Evolutionary conservation across 2,113 vertebrate species (phyloP).

Genomic region (Tauraco erythrolophus): DNA sequence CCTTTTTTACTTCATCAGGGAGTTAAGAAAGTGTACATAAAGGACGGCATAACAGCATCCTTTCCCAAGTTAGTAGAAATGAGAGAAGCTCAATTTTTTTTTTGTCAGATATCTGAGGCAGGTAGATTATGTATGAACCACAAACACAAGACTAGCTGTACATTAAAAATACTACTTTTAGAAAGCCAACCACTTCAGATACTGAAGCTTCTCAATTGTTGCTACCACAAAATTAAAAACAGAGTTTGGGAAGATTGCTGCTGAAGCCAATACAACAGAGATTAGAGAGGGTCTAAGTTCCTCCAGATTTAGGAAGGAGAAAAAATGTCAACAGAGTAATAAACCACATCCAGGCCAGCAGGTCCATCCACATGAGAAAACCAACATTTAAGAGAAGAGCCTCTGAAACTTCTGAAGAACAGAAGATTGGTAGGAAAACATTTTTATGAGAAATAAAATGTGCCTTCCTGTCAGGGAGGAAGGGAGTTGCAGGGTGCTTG

Average conservation of each 20-base stretch:
- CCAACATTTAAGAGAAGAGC: constrained; percentile 67
- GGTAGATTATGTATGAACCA: constrained; percentile 54
- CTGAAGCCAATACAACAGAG: constrained; percentile 66
- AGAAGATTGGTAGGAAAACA: constrained; percentile 70
- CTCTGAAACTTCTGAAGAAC: constrained; percentile 77
- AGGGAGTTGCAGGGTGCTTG: constrained; percentile 80
- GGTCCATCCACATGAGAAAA: constrained; percentile 62
- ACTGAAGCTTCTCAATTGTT: constrained; percentile 52
- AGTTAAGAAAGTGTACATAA: constrained; percentile 78
- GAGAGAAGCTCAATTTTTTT: constrained; percentile 34
- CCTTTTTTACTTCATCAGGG: constrained; percentile 75
- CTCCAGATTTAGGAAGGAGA: constrained; percentile 67
- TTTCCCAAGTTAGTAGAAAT: constrained; percentile 68
- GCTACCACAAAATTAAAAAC: constrained; percentile 34
- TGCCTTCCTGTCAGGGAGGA: constrained; percentile 83
- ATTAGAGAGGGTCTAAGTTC: constrained; percentile 62
- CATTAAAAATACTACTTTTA: constrained; percentile 60
- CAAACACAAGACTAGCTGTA: constrained; percentile 40
- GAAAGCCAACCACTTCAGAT: constrained; percentile 44
- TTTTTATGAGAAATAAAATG: constrained; percentile 81
- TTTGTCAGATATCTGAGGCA: background rate
- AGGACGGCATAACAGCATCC: constrained; percentile 73
- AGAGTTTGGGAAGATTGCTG: constrained; percentile 59
- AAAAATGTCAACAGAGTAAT: constrained; percentile 67
- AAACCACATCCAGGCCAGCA: constrained; percentile 70